A percentile compares a stretch with the other conserved stretches of the same genome.
phyloP scores from a whole-genome alignment of 2,888 invertebrate species.

The Oxytorus armatus region DNA sequence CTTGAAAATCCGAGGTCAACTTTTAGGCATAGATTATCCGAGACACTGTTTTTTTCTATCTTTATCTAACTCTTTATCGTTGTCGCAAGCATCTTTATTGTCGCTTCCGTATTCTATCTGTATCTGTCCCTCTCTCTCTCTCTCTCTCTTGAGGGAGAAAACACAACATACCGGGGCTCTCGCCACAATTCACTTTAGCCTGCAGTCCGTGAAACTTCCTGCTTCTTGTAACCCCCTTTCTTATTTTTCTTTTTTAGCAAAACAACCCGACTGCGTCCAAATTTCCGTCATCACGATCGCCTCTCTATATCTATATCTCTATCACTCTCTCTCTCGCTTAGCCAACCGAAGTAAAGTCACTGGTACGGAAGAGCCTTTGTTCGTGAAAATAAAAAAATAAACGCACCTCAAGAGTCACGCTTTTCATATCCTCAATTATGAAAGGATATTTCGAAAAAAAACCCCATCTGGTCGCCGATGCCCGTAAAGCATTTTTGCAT shows the following conservation, averaged over 20 bases:
- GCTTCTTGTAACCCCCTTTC: slow-evolving; percentile 17
- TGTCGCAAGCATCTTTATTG: slow-evolving; percentile 68
- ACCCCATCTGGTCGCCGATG: background rate
- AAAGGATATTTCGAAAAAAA: slow-evolving; percentile 14
- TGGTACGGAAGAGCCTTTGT: slow-evolving; percentile 50
- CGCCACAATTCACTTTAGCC: slow-evolving; percentile 28
- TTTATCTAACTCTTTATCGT: slow-evolving; percentile 54
- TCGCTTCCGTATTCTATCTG: slow-evolving; percentile 27
- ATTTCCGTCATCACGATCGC: slow-evolving; percentile 15
- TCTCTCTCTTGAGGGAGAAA: slow-evolving; percentile 59
- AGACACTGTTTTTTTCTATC: slow-evolving; percentile 68
- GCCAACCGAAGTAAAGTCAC: slow-evolving; percentile 7
- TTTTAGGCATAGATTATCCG: slow-evolving; percentile 81
- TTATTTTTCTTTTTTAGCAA: slow-evolving; percentile 19
- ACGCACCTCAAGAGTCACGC: slow-evolving; percentile 1
- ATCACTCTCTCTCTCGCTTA: slow-evolving; percentile 2
- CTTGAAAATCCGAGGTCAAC: slow-evolving; percentile 85
- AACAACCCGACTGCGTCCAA: slow-evolving; percentile 20
- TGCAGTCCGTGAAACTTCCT: slow-evolving; percentile 36
- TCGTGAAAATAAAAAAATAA: background rate
- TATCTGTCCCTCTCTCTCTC: slow-evolving; percentile 67
- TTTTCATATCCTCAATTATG: slow-evolving; percentile 20
- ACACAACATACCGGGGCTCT: slow-evolving; percentile 30
- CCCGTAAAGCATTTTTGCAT: background rate
- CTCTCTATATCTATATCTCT: too few species aligned